Evolutionary conservation across 2,797 vertebrate genomes (phyloP).

Genomic region (Ceryle rudis): DNA sequence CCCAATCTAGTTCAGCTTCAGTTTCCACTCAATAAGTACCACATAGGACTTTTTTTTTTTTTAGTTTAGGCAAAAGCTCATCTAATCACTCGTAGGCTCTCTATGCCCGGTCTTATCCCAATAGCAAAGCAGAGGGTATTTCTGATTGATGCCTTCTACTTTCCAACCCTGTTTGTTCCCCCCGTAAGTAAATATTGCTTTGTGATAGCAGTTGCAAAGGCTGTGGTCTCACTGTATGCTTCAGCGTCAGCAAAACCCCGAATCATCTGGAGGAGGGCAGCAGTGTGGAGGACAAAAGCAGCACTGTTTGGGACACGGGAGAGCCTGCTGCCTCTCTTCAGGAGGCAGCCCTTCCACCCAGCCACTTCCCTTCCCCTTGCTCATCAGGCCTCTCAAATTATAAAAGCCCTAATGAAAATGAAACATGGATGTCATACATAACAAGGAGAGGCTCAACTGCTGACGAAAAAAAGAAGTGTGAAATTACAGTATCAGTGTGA

Average conservation of each 20-base stretch:
- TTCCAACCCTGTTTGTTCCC: neutral
- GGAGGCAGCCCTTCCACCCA: neutral
- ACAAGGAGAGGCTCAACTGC: neutral
- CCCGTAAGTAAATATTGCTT: neutral
- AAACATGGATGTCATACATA: neutral
- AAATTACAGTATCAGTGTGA: constrained; percentile 56
- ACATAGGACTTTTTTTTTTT: neutral
- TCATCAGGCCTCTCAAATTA: constrained; percentile 17
- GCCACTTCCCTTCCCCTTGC: neutral
- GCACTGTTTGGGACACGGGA: neutral
- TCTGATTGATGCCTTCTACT: neutral
- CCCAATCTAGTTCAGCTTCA: neutral
- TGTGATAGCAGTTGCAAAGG: neutral
- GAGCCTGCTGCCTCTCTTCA: neutral
- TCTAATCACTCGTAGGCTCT: neutral
- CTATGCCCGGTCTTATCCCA: neutral
- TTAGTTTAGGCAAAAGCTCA: neutral
- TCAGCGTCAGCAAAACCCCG: neutral
- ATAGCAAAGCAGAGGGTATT: neutral
- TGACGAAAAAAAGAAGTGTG: neutral
- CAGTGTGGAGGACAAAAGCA: neutral
- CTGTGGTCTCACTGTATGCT: neutral
- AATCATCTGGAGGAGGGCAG: neutral
- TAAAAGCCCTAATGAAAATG: constrained; percentile 36
- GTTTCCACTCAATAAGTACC: neutral